Conservation (phyloP, 2,797 vertebrate species). For the Sylvilagus floridanus region DNA sequence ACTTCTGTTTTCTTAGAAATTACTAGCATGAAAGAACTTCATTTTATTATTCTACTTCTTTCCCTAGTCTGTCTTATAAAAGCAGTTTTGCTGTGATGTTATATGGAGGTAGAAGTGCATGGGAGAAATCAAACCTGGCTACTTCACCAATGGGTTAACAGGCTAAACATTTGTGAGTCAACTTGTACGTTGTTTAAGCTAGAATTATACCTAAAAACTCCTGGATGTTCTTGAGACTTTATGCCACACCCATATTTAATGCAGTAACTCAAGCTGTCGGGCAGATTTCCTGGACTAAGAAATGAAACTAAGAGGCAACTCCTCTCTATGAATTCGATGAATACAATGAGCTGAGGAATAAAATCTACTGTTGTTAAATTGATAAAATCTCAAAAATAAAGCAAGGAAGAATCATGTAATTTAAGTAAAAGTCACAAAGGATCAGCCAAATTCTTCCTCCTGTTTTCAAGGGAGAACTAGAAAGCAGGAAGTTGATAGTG, state of each 20-base stretch:
- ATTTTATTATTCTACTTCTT: not conserved
- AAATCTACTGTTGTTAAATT: constrained; percentile 8
- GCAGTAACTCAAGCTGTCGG: not conserved
- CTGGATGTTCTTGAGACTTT: not conserved
- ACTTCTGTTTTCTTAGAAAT: not conserved
- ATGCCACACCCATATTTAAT: not conserved
- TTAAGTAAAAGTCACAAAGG: constrained; percentile 25
- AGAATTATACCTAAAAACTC: not conserved
- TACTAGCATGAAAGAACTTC: not conserved
- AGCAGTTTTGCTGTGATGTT: not conserved
- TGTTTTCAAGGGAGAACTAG: not conserved
- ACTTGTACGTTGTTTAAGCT: not conserved
- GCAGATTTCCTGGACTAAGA: not conserved
- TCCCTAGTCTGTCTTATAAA: not conserved
- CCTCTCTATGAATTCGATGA: constrained; percentile 4
- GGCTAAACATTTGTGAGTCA: not conserved
- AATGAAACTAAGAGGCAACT: not conserved
- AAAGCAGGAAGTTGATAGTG: not conserved
- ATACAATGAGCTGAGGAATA: not conserved
- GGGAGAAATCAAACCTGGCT: not conserved
- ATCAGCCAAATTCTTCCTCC: not conserved
- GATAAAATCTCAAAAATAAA: not conserved
- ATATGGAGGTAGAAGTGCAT: not conserved
- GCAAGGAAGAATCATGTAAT: not conserved
- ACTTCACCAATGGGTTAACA: not conserved